Conservation (phyloP, 2,888 invertebrate genomes). For the Zaprionus lineosus region DNA sequence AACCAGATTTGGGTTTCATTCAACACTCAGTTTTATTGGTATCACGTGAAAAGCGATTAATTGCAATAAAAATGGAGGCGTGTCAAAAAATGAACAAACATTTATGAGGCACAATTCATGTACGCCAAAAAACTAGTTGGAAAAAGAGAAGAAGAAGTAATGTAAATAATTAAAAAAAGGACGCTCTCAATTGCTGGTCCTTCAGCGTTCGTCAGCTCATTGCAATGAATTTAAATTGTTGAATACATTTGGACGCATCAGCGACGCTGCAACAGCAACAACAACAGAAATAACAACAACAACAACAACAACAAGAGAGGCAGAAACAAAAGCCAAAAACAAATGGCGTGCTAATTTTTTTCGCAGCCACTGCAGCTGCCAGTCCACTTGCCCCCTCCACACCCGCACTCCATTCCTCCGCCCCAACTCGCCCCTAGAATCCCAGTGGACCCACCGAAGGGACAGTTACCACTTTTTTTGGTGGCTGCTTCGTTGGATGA, state of each 20-base stretch:
- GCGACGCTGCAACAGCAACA: no score
- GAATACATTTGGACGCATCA: conserved; percentile 64
- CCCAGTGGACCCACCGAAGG: no score
- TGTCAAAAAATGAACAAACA: conserved; percentile 65
- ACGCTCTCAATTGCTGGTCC: conserved; percentile 33
- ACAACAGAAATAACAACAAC: no score
- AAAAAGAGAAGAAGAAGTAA: no score
- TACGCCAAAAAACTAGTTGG: neutral
- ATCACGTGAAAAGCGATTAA: conserved; percentile 43
- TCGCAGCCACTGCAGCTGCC: conserved; percentile 30
- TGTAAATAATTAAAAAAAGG: conserved; percentile 8
- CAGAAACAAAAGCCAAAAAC: conserved; percentile 65
- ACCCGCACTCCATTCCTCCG: no score
- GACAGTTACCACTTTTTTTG: conserved; percentile 20
- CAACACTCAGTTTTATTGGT: conserved; percentile 25
- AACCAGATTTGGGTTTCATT: conserved; percentile 29
- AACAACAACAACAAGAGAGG: no score
- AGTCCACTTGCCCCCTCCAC: neutral
- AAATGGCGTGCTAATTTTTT: conserved; percentile 72
- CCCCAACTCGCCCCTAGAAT: no score
- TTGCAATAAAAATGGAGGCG: conserved; percentile 31
- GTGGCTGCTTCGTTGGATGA: conserved; percentile 8
- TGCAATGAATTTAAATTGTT: conserved; percentile 77
- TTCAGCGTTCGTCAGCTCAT: conserved; percentile 56
- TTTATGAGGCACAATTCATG: conserved; percentile 49